phyloP scores from a whole-genome alignment of 2,113 vertebrate genomes.

The Lucifuga dentata region DNA sequence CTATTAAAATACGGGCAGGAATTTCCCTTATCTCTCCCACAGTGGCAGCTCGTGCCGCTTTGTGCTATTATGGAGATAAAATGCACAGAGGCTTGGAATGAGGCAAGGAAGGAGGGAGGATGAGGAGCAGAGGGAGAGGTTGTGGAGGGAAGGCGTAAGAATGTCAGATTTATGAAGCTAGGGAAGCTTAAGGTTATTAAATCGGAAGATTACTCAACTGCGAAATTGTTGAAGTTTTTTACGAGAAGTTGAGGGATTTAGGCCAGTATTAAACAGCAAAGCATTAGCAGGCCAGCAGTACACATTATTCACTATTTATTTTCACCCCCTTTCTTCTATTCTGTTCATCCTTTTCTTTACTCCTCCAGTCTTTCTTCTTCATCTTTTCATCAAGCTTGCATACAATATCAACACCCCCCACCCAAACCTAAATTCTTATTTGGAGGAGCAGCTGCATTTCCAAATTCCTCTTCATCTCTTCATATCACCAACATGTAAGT shows the following conservation, averaged over 20 bases:
- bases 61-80: slow-evolving; percentile 91
- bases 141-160: slow-evolving; percentile 75
- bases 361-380: slow-evolving; percentile 58
- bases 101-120: slow-evolving; percentile 68
- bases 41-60: slow-evolving; percentile 83
- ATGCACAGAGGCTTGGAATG: slow-evolving; percentile 80
- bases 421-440: slow-evolving; percentile 60
- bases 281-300: slow-evolving; percentile 78
- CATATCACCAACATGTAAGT: background rate
- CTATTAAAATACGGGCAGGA: slow-evolving; percentile 90
- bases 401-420: slow-evolving; percentile 59
- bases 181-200: slow-evolving; percentile 89
- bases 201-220: slow-evolving; percentile 88
- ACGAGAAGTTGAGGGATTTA: slow-evolving; percentile 86
- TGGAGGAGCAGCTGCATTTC: slow-evolving; percentile 39
- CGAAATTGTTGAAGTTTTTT: slow-evolving; percentile 88
- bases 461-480: slow-evolving; percentile 9
- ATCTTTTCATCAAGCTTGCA: slow-evolving; percentile 65
- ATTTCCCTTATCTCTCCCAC: slow-evolving; percentile 81
- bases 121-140: slow-evolving; percentile 49
- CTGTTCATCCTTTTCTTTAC: slow-evolving; percentile 56
- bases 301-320: slow-evolving; percentile 83
- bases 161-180: slow-evolving; percentile 86
- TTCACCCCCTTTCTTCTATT: slow-evolving; percentile 70
- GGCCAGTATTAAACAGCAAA: slow-evolving; percentile 80